A percentile compares a stretch with the other conserved stretches of the same genome.
Evolutionary conservation across 2,888 invertebrate genomes (phyloP).

Genomic region (Acronicta alni): DNA sequence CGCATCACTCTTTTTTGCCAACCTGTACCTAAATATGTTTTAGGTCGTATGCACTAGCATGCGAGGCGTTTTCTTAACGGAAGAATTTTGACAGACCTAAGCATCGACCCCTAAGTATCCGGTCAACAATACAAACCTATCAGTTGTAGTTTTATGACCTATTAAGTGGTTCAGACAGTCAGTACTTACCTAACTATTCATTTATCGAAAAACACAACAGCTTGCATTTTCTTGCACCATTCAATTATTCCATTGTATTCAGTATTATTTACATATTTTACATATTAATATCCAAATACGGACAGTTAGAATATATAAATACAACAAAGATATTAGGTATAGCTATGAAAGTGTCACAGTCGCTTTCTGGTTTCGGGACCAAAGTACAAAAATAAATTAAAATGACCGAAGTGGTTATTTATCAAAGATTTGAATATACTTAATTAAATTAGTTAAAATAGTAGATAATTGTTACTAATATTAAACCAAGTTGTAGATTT

Average conservation of each 20-base stretch:
- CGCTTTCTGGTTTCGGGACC: conserved; percentile 11
- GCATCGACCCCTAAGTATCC: too few species aligned
- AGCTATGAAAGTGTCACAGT: conserved; percentile 13
- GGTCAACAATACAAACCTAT: too few species aligned
- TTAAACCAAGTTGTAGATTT: too few species aligned
- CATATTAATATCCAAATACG: conserved; percentile 37
- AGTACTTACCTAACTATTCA: not conserved
- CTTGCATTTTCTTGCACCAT: conserved; percentile 3
- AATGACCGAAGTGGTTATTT: too few species aligned
- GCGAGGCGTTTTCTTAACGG: too few species aligned
- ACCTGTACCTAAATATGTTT: too few species aligned
- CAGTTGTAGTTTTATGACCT: not conserved
- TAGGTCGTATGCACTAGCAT: too few species aligned
- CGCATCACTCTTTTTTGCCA: too few species aligned
- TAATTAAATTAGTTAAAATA: too few species aligned
- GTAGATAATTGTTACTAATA: too few species aligned
- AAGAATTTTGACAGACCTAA: too few species aligned
- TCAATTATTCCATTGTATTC: conserved; percentile 49
- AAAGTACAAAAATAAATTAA: conserved; percentile 8
- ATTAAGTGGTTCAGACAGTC: not conserved
- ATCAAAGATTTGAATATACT: too few species aligned
- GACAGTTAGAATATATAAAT: conserved; percentile 40
- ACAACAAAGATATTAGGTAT: conserved; percentile 14
- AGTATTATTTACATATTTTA: conserved; percentile 35
- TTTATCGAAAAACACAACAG: conserved; percentile 4